These are phyloP conservation scores for Vombatus ursinus DNA, from an alignment of 2,113 vertebrate genomes.

Conservation along the genomic window DNA sequence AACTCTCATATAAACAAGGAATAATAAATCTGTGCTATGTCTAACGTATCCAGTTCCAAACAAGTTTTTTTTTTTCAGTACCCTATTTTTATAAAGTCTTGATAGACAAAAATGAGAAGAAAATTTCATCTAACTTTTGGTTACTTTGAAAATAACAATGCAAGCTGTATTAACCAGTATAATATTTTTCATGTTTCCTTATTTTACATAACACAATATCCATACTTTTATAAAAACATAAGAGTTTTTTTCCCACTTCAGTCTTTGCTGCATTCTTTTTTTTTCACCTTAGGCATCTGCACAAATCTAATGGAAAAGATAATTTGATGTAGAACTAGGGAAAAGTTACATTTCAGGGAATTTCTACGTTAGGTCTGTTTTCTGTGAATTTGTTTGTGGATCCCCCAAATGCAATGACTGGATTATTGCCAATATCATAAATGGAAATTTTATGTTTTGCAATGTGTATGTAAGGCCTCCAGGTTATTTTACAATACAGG, in stretches of 20 bases:
- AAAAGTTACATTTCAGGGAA: slow-evolving; percentile 55
- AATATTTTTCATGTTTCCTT: slow-evolving; percentile 72
- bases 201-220: slow-evolving; percentile 67
- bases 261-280: slow-evolving; percentile 65
- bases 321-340: slow-evolving; percentile 70
- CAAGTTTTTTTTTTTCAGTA: slow-evolving; percentile 66
- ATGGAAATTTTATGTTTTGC: neutral
- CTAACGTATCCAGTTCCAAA: slow-evolving; percentile 44
- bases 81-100: slow-evolving; percentile 73
- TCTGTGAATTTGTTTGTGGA: slow-evolving; percentile 61
- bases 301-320: slow-evolving; percentile 64
- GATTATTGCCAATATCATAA: slow-evolving; percentile 73
- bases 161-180: slow-evolving; percentile 73
- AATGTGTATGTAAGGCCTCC: neutral
- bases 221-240: slow-evolving; percentile 73
- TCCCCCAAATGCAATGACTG: slow-evolving; percentile 71
- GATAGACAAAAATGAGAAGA: slow-evolving; percentile 78
- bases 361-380: slow-evolving; percentile 69
- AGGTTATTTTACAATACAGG: slow-evolving; percentile 20
- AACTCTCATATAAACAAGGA: slow-evolving; percentile 47
- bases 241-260: slow-evolving; percentile 54
- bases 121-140: slow-evolving; percentile 79
- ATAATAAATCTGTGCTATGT: slow-evolving; percentile 1
- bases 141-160: slow-evolving; percentile 79
- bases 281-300: slow-evolving; percentile 62